Evolutionary conservation across 1,140 invertebrate genomes (phyloP), one percentile per base, ranked within the genome.

Genomic region (Drosophila ambigua): DNA sequence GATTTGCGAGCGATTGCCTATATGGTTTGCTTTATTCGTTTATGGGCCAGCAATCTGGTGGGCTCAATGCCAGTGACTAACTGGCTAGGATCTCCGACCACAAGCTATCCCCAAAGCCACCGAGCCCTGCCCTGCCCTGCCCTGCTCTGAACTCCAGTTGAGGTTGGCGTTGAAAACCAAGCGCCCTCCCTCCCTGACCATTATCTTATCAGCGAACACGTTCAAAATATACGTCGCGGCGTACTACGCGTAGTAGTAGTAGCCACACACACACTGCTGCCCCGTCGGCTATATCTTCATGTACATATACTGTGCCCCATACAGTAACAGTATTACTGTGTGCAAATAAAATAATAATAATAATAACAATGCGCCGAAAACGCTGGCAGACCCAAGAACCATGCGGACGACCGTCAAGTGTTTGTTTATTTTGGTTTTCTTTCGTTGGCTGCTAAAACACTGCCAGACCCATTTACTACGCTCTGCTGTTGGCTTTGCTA

Each of bases 281-380:
- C 23, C 23, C 23, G 0, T 24, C 23, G 46, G 16, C 54, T 68
- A 55, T 74, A 64, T 60, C 46, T 77, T 24, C 4, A 20, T 20
- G 20, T 24, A 49, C 15, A 62, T 61, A 35, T 28, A 31, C 23
- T 16, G 16, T 16, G 0, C 16, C 0, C 16, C 2, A 24, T 24
- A 24, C 23, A 24, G 3, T 24, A 24, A 4, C 23, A 8, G 28
- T 24, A 45, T 41, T 46, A 26, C n/a, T 24, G 55, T 48, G n/a
- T 52, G 45, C 57, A 67, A 72, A 50, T 66, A 58, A 63, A 84
- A 76, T 76, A 85, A 79, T 80, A 84, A 79, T 80, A 84, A 84
- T 77, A 83, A 84, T 77, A 83, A 78, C 79, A 83, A 83, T 81
- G 60, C 72, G 72, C 80, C 77, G 65, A 84, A 85, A 80, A 62